A percentile compares a stretch with the other conserved stretches of the same genome.
phyloP scores from a whole-genome alignment of 2,113 vertebrate genomes.

The Gopherus flavomarginatus region DNA sequence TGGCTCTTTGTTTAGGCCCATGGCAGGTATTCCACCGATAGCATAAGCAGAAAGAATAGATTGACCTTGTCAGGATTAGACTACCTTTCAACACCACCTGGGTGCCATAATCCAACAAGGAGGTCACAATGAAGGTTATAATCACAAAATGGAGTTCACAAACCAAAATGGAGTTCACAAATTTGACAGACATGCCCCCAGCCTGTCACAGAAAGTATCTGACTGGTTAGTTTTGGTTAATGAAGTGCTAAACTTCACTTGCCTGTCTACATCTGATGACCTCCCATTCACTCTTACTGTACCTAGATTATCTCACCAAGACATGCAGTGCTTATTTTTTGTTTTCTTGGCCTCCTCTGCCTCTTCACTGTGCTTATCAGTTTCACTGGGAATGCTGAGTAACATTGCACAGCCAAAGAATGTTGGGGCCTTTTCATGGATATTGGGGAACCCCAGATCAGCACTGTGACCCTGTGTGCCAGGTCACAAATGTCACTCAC shows the following conservation, averaged over 20 bases:
- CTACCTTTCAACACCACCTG: too few species aligned
- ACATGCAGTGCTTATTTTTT: background rate
- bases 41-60: too few species aligned
- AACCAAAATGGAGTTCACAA: background rate
- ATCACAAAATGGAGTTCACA: background rate
- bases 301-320: background rate
- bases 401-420: background rate
- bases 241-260: background rate
- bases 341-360: background rate
- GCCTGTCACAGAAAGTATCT: rapidly evolving
- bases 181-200: background rate
- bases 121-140: background rate
- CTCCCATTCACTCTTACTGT: background rate
- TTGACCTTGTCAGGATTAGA: too few species aligned
- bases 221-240: rapidly evolving
- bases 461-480: background rate
- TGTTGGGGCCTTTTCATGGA: background rate
- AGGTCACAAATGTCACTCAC: too few species aligned
- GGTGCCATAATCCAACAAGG: background rate
- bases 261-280: background rate
- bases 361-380: background rate
- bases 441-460: background rate
- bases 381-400: background rate
- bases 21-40: too few species aligned
- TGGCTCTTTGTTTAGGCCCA: too few species aligned